Evolutionary conservation across 2,113 vertebrate genomes (phyloP).

Genomic region (Notiomystis cincta): DNA sequence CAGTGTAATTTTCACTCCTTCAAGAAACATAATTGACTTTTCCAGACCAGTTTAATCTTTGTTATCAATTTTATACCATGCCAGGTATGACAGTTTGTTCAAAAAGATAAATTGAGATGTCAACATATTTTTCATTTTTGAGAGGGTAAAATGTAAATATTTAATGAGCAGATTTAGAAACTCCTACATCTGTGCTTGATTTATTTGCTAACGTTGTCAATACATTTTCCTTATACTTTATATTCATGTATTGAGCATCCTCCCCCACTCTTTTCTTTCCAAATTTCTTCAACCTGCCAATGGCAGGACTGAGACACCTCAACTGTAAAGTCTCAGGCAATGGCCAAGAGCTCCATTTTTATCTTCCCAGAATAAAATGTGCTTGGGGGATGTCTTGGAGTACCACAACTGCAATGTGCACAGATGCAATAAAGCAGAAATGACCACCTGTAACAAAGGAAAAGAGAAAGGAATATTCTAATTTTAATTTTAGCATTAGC

Average conservation of each 20-base stretch:
- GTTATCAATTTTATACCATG: neutral
- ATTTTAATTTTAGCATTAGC: neutral
- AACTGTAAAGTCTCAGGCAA: neutral
- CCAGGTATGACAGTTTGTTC: neutral
- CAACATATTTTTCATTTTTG: constrained; percentile 6
- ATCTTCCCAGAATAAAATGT: neutral
- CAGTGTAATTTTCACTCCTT: neutral
- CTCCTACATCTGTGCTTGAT: neutral
- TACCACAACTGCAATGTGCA: neutral
- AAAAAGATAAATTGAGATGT: neutral
- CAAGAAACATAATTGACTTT: neutral
- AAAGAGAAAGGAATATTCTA: neutral
- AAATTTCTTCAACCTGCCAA: neutral
- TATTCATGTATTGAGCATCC: neutral
- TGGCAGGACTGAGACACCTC: neutral
- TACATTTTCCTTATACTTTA: neutral
- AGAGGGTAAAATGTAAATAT: neutral
- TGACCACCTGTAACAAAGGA: neutral
- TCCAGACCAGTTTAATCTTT: neutral
- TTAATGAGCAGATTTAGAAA: neutral
- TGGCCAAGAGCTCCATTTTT: neutral
- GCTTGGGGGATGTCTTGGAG: neutral
- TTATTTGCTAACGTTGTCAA: neutral
- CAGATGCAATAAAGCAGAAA: neutral
- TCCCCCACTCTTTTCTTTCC: neutral